Percentiles rank a stretch among this genome's conserved stretches.
These are phyloP conservation scores for Epinotia demarniana DNA, from an alignment of 2,888 invertebrate genomes.

Conservation along the genomic window DNA sequence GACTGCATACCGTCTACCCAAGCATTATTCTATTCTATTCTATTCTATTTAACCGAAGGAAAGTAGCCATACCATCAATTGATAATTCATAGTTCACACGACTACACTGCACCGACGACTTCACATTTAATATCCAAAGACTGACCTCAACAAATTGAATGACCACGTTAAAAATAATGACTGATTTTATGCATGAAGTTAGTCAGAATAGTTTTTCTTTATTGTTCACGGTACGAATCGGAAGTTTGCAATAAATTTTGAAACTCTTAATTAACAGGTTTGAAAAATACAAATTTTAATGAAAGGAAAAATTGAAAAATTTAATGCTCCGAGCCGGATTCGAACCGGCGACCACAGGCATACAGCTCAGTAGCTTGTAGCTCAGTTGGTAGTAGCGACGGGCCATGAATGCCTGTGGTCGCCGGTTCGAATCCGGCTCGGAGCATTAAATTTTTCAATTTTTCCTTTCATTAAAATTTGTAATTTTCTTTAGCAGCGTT, in stretches of 20 bases:
- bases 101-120: slow-evolving; percentile 41
- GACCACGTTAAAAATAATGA: slow-evolving; percentile 21
- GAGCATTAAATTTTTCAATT: too few species aligned
- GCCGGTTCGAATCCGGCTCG: too few species aligned
- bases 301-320: too few species aligned
- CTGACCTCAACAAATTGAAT: slow-evolving; percentile 30
- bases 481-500: too few species aligned
- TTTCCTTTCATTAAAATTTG: too few species aligned
- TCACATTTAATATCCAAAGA: slow-evolving; percentile 21
- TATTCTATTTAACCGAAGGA: slow-evolving; percentile 49
- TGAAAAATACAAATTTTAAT: too few species aligned
- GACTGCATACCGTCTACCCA: slow-evolving; percentile 17
- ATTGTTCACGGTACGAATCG: neutral
- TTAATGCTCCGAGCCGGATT: too few species aligned
- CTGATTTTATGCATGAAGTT: slow-evolving; percentile 24
- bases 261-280: neutral
- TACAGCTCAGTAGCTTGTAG: too few species aligned
- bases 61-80: slow-evolving; percentile 48
- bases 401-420: too few species aligned
- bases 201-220: slow-evolving; percentile 3
- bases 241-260: neutral
- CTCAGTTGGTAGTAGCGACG: too few species aligned
- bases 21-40: too few species aligned
- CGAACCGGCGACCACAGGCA: too few species aligned
- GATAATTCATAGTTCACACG: slow-evolving; percentile 49